These are phyloP conservation scores for Malurus elegans DNA, from an alignment of 2,113 vertebrate genomes.

Conservation along the genomic window DNA sequence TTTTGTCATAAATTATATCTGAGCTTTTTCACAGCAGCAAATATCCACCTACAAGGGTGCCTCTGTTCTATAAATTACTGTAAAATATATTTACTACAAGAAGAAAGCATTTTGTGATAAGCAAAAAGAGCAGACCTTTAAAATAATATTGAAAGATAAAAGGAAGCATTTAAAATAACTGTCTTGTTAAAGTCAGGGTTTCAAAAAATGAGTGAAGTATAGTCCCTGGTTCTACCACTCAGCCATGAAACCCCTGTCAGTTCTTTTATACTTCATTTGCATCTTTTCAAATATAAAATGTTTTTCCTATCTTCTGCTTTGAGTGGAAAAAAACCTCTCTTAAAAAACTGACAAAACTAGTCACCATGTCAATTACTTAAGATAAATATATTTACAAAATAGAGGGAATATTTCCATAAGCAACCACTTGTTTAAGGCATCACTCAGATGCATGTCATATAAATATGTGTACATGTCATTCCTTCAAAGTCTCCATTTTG, in stretches of 20 bases:
- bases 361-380: background rate
- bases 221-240: background rate
- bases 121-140: background rate
- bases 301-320: background rate
- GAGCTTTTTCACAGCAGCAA: background rate
- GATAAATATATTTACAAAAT: background rate
- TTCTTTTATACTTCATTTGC: background rate
- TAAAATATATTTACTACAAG: background rate
- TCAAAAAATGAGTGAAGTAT: background rate
- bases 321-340: background rate
- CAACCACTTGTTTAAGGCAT: background rate
- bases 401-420: background rate
- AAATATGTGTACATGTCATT: background rate
- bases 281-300: background rate
- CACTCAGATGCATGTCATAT: background rate
- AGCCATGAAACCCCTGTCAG: background rate
- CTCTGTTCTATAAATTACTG: background rate
- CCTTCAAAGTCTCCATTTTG: background rate
- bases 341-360: background rate
- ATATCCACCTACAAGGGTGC: background rate
- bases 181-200: background rate
- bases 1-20: background rate
- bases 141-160: slow-evolving; percentile 5
- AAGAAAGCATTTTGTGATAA: background rate
- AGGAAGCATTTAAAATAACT: background rate